These are phyloP conservation scores for Himantopus leucocephalus DNA, from an alignment of 2,113 vertebrate genomes.

Conservation along the genomic window DNA sequence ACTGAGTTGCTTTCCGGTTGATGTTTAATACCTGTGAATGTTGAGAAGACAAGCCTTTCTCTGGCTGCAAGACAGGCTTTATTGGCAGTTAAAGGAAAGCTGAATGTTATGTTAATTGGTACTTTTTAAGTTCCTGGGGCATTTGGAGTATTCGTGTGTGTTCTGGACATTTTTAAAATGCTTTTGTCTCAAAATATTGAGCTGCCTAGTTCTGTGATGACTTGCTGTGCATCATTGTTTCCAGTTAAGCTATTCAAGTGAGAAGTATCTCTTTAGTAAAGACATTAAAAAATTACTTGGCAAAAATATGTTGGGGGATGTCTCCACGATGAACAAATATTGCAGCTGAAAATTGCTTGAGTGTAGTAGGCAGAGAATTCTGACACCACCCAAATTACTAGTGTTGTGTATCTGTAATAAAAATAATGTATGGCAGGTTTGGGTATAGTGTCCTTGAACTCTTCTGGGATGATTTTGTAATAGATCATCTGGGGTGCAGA, in stretches of 20 bases:
- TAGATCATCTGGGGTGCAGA: neutral
- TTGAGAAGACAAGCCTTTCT: neutral
- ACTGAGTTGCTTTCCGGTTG: neutral
- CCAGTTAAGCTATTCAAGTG: neutral
- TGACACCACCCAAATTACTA: neutral
- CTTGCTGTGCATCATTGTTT: neutral
- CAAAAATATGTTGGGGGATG: neutral
- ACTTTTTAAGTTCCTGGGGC: neutral
- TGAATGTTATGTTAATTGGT: neutral
- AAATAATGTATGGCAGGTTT: neutral
- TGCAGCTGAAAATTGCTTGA: neutral
- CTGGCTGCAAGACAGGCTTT: neutral
- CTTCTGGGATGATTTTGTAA: rapidly evolving
- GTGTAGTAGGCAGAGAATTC: neutral
- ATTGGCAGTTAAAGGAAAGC: neutral
- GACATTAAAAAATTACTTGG: neutral
- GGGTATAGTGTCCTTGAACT: neutral
- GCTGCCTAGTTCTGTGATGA: neutral
- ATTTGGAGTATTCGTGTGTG: rapidly evolving
- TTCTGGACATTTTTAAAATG: neutral
- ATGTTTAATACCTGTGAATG: neutral
- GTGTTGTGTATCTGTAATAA: neutral
- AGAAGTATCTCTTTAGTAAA: neutral
- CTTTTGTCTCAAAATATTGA: neutral
- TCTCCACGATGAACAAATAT: neutral